Base-by-base conservation (phyloP, 2,113 vertebrate genomes). In the Kryptolebias marmoratus region DNA sequence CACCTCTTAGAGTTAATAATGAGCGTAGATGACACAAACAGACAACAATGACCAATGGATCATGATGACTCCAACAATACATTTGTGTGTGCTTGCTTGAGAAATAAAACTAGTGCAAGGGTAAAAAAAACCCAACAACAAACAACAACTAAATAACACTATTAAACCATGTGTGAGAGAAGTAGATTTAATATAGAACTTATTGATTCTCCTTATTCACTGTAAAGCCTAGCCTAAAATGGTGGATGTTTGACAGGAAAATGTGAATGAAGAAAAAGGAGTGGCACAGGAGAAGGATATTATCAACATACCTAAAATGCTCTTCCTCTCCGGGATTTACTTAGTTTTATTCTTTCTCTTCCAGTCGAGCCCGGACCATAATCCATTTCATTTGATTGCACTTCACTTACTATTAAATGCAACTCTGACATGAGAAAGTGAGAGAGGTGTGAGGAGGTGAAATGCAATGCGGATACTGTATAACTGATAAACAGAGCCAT, bases 401-500 rank as follows among this genome's bases (percentile, higher is more conserved):
- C 61, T 71, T 76, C 30, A 62, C 36, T 64, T 58, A 62, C 47
- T 68, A 16, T 65, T 68, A 55, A 82, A 76, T 77, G 56, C 45
- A 79, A 45, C 59, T n/a, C 56, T 49, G 32, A 82, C 69, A 47
- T 57, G n/a, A 54, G 73, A 52, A 58, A 65, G 74, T 16, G 55
- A 62, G 73, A 65, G 32, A 55, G 48, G 56, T 53, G 22, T 56
- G 47, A 47, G 44, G 36, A 42, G 55, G 52, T 64, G 44, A 75
- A 85, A 87, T 71, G 68, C 45, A 73, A 54, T 76, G 80, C 72
- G 75, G 84, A 65, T 83, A 79, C 82, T 68, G 62, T 71, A 82
- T 77, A 75, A 81, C 79, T 80, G 83, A 85, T 89, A 85, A 87
- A 87, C 85, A 80, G 75, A 72, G 71, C 62, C 79, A 76, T 88